A percentile compares a stretch with the other conserved stretches of the same genome.
phyloP scores from a whole-genome alignment of 2,797 vertebrate species.

The Percopsis omiscomaycus region DNA sequence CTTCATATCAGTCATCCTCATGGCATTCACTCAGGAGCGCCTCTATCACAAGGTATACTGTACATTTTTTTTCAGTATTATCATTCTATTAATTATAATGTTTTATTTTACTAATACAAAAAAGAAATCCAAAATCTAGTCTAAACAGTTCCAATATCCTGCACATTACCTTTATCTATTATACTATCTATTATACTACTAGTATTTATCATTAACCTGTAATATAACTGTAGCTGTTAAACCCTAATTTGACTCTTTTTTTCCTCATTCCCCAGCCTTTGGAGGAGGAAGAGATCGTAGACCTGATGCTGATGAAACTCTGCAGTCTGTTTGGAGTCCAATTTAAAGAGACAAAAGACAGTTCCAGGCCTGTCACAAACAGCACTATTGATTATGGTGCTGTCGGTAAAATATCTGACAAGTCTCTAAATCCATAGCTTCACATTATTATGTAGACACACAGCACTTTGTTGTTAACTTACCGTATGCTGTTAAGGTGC shows the following conservation, averaged over 20 bases:
- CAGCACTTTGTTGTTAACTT: too few species aligned
- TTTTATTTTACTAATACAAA: too few species aligned
- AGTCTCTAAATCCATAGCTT: not conserved
- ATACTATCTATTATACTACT: not conserved
- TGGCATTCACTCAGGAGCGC: conserved; percentile 87
- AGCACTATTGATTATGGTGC: not conserved
- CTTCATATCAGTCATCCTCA: conserved; percentile 88
- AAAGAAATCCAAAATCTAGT: not conserved
- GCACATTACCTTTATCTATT: not conserved
- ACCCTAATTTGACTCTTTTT: not conserved
- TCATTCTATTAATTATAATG: too few species aligned
- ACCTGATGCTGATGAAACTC: conserved; percentile 85
- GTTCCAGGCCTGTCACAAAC: not conserved
- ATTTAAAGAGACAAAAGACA: conserved; percentile 47
- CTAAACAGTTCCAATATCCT: not conserved
- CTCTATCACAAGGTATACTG: conserved; percentile 78
- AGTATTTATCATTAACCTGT: too few species aligned
- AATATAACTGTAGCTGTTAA: too few species aligned
- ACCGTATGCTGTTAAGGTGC: too few species aligned
- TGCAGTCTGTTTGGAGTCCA: conserved; percentile 83
- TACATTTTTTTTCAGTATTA: too few species aligned
- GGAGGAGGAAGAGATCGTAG: conserved; percentile 87
- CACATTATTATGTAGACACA: too few species aligned
- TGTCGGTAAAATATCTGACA: too few species aligned
- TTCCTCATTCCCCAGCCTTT: conserved; percentile 74